A percentile compares a stretch with the other conserved stretches of the same genome.
These are phyloP conservation scores for Peucedramus taeniatus DNA, from an alignment of 2,113 vertebrate genomes.

Conservation along the genomic window DNA sequence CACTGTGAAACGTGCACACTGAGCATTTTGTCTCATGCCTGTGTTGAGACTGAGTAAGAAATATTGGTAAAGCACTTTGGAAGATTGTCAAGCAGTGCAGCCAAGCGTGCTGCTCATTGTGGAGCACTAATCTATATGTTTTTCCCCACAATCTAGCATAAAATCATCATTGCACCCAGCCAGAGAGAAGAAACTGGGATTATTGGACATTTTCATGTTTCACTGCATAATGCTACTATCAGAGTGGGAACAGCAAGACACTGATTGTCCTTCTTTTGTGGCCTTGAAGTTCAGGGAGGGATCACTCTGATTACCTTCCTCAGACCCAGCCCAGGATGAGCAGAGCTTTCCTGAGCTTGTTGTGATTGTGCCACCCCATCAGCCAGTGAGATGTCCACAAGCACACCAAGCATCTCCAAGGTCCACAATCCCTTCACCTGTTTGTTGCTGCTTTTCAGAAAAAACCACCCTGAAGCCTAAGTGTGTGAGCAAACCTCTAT, in stretches of 20 bases:
- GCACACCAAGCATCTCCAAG: rapidly evolving
- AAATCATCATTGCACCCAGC: background rate
- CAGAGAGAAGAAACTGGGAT: background rate
- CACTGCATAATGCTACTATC: background rate
- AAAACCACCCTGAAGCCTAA: background rate
- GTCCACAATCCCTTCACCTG: rapidly evolving
- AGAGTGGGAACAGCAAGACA: background rate
- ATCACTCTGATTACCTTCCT: background rate
- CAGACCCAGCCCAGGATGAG: background rate
- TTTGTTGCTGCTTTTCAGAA: background rate
- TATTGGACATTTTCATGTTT: background rate
- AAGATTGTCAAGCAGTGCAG: background rate
- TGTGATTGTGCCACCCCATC: background rate
- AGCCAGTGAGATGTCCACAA: background rate
- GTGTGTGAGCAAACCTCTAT: background rate
- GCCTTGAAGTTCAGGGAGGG: background rate
- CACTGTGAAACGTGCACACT: background rate
- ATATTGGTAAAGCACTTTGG: constrained; percentile 10
- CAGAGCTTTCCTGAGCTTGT: background rate
- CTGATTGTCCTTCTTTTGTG: background rate
- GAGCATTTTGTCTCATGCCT: background rate
- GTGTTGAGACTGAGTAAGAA: background rate
- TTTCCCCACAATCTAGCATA: background rate
- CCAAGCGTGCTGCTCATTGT: background rate
- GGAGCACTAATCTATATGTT: background rate